These are phyloP conservation scores for Mechanitis messenoides DNA, from an alignment of 2,888 invertebrate genomes.

Conservation along the genomic window DNA sequence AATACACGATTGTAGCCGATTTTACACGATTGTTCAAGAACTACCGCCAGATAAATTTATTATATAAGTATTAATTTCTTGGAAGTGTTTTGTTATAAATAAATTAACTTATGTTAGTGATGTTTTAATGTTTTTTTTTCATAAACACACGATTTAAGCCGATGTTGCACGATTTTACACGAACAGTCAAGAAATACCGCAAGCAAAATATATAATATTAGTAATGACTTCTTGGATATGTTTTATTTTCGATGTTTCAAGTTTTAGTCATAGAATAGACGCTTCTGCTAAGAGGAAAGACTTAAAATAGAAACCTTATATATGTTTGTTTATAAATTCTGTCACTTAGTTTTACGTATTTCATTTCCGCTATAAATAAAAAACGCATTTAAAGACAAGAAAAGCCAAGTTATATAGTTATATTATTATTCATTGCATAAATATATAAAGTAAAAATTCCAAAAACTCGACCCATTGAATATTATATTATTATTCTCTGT, in stretches of 20 bases:
- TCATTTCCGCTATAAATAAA: neutral
- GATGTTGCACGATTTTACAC: neutral
- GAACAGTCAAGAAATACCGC: neutral
- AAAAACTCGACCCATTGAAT: constrained; percentile 62
- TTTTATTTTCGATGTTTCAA: neutral
- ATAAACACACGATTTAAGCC: neutral
- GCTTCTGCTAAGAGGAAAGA: too few relatives aligned
- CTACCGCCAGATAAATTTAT: neutral
- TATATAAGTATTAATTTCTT: neutral
- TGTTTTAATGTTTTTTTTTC: too few relatives aligned
- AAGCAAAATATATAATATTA: neutral
- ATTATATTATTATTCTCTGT: constrained; percentile 65
- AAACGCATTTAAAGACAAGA: constrained; percentile 17
- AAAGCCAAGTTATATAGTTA: constrained; percentile 30
- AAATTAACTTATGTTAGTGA: too few relatives aligned
- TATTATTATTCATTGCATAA: constrained; percentile 40
- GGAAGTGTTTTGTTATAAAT: neutral
- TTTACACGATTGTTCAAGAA: neutral
- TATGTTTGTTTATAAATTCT: too few relatives aligned
- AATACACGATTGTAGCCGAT: neutral
- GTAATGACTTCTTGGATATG: neutral
- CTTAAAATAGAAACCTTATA: too few relatives aligned
- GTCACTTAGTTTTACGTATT: neutral
- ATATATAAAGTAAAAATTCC: constrained; percentile 52
- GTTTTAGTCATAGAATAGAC: neutral